These are phyloP conservation scores for Centroberyx gerrardi DNA, from an alignment of 2,797 vertebrate genomes.

Conservation along the genomic window DNA sequence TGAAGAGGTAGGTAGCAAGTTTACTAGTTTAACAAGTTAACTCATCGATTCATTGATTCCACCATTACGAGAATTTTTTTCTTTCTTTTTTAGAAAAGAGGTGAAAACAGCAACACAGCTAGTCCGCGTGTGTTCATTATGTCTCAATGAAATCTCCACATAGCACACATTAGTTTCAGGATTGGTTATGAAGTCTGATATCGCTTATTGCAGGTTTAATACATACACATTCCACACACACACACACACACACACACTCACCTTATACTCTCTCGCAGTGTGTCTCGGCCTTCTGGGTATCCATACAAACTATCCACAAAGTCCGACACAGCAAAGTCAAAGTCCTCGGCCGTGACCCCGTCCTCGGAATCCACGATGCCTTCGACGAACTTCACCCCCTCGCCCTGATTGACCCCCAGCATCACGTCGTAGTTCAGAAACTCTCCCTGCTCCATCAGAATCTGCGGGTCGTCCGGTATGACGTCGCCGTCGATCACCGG, in stretches of 20 bases:
- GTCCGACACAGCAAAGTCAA: conserved; percentile 95
- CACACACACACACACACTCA: conserved; percentile 41
- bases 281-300: conserved; percentile 94
- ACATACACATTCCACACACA: not conserved
- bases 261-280: conserved; percentile 93
- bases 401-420: conserved; percentile 97
- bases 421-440: conserved; percentile 99
- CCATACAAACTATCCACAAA: conserved; percentile 97
- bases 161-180: no score
- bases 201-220: no score
- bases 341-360: conserved; percentile 94
- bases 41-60: no score
- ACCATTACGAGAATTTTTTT: no score
- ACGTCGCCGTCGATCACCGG: conserved; percentile 98
- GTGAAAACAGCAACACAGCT: no score
- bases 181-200: no score
- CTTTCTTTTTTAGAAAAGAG: no score
- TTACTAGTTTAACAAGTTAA: no score
- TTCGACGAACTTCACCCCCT: conserved; percentile 96
- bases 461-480: conserved; percentile 98
- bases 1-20: no score
- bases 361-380: conserved; percentile 95
- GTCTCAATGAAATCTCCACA: no score
- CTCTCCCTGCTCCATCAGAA: conserved; percentile 99
- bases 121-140: no score